Base-by-base conservation (phyloP, 2,797 vertebrate species). In the Spea hammondii region DNA sequence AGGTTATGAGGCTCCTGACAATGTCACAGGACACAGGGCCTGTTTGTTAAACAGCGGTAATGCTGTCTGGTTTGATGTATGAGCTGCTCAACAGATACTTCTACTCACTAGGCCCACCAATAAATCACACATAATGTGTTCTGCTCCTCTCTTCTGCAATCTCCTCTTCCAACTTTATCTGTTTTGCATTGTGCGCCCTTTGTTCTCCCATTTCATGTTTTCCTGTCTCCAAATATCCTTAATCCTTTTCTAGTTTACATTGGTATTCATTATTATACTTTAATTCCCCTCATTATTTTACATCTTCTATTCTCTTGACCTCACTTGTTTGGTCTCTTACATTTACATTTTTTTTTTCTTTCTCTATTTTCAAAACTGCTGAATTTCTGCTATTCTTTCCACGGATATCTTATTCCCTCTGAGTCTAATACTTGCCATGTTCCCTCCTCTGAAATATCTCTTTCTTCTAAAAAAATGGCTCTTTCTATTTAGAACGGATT, bases 11-110 rank as follows among this genome's bases (percentile, higher is more conserved):
- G 66, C 65, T 73, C 65, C 68, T 74, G 70, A 65, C 74, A 81
- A 73, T 77, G 79, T 78, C 75, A 74, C 65, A 70, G 70, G 80
- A 78, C 70, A 48, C 80, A 78, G 65, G 70, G 65, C 70, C 75
- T 82, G 75, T 77, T 82, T 77, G 80, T 82, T 82, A 82, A 82
- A 82, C 80, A 77, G 70, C 68, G 80, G 80, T 77, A 78, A 82
- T 74, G 80, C 80, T 82, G 75, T 82, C 80, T 82, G 75, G 57
- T 82, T 77, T 82, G 75, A 82, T 82, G 57, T 82, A 82, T 82
- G 80, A 74, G 80, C 64, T 68, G 62, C 74, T 81, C 68, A 72
- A 64, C 67, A 55, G 67, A 77, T 77, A 77, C 74, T 73, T 82
- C 75, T 74, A 64, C 70, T 82, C 70, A 64, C 68, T 70, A 70